Percentiles rank a stretch among this genome's conserved stretches.
These are phyloP conservation scores for Maniola hyperantus DNA, from an alignment of 2,888 invertebrate species.

Conservation along the genomic window DNA sequence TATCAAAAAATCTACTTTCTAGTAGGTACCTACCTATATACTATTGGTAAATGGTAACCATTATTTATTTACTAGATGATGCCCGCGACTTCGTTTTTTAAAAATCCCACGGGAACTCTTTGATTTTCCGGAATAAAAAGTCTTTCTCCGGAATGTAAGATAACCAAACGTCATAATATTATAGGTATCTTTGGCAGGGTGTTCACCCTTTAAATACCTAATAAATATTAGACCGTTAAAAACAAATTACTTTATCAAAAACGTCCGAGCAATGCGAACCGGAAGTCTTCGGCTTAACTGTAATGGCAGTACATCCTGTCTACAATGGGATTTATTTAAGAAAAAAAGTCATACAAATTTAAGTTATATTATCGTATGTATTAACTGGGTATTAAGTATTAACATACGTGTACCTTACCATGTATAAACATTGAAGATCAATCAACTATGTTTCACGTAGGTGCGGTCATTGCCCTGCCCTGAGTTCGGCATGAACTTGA, in stretches of 20 bases:
- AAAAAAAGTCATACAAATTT: background rate
- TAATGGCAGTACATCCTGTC: background rate
- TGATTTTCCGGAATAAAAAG: too few species aligned
- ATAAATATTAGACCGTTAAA: background rate
- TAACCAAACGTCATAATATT: too few species aligned
- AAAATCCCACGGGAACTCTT: too few species aligned
- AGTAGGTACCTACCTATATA: too few species aligned
- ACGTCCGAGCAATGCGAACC: background rate
- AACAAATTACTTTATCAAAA: constrained; percentile 2
- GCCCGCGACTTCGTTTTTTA: too few species aligned
- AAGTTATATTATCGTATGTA: too few species aligned
- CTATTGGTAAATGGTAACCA: too few species aligned
- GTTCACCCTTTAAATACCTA: too few species aligned
- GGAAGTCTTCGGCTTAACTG: background rate
- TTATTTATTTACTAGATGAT: too few species aligned
- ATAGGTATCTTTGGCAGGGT: too few species aligned
- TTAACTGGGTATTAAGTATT: background rate
- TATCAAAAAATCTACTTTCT: too few species aligned
- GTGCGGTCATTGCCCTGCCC: constrained; percentile 35
- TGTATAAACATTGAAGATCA: constrained; percentile 28
- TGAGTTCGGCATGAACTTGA: constrained; percentile 24
- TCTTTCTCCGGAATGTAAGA: too few species aligned
- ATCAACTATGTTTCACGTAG: constrained; percentile 25
- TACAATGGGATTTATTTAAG: background rate
- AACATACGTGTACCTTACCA: background rate